Evolutionary conservation across 2,888 invertebrate genomes (phyloP).

Genomic region (Aspidapion aeneum): DNA sequence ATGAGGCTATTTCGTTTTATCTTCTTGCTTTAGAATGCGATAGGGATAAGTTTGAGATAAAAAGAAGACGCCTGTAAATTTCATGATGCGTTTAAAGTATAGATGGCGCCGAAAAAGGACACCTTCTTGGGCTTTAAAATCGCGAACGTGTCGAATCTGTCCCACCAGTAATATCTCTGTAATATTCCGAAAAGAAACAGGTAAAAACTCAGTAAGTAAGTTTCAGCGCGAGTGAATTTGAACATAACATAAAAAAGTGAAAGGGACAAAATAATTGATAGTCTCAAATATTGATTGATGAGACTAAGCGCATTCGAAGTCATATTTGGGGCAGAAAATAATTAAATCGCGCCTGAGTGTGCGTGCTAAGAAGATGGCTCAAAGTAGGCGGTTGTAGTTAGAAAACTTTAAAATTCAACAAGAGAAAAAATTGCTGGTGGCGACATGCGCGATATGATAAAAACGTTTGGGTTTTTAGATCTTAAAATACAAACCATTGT

Average conservation of each 20-base stretch:
- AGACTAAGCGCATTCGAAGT: too few species aligned
- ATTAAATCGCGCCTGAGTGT: background rate
- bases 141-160: background rate
- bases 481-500: constrained; percentile 1
- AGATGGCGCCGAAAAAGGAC: constrained; percentile 9
- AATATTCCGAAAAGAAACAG: too few species aligned
- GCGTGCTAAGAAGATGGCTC: background rate
- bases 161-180: background rate
- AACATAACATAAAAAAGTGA: too few species aligned
- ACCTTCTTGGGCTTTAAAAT: constrained; percentile 22
- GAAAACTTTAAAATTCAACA: background rate
- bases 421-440: constrained; percentile 42
- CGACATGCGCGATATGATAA: constrained; percentile 45
- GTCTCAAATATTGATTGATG: too few species aligned
- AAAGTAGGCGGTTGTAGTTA: background rate
- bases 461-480: constrained; percentile 1
- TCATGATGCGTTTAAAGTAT: too few species aligned
- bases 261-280: too few species aligned
- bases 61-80: too few species aligned
- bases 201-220: too few species aligned
- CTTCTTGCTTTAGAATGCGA: too few species aligned
- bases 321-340: background rate
- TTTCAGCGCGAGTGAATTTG: too few species aligned
- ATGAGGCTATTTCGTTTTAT: too few species aligned
- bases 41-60: too few species aligned